Evolutionary conservation across 2,888 invertebrate genomes (phyloP).

Genomic region (Bombylius major): DNA sequence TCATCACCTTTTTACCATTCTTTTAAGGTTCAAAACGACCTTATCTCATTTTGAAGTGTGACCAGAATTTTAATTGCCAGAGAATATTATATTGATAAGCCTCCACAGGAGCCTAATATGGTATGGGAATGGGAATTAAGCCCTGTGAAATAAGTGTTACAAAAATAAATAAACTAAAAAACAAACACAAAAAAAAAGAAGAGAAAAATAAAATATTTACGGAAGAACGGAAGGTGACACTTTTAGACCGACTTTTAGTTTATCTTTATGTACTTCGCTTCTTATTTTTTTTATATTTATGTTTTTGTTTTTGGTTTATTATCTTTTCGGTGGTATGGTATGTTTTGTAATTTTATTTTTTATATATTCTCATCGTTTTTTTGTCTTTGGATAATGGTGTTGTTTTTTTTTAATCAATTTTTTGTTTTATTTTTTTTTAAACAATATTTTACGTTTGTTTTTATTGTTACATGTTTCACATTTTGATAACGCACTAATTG

Average conservation of each 20-base stretch:
- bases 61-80: conserved; percentile 7
- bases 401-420: not conserved
- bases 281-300: not conserved
- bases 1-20: too few relatives aligned
- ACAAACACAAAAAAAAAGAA: not conserved
- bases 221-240: not conserved
- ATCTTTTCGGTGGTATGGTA: not conserved
- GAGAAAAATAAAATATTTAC: not conserved
- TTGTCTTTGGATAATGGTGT: not conserved
- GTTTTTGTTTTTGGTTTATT: not conserved
- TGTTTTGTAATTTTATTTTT: not conserved
- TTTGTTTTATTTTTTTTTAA: not conserved
- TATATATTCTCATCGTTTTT: not conserved
- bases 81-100: not conserved
- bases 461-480: not conserved
- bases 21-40: not conserved
- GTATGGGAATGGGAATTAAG: not conserved
- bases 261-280: not conserved
- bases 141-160: not conserved
- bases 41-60: conserved; percentile 3
- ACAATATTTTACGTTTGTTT: not conserved
- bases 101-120: not conserved
- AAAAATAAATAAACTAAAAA: not conserved
- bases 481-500: conserved; percentile 2
- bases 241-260: not conserved